Evolutionary conservation across 2,113 vertebrate genomes (phyloP).

Genomic region (Oryzias curvinotus): DNA sequence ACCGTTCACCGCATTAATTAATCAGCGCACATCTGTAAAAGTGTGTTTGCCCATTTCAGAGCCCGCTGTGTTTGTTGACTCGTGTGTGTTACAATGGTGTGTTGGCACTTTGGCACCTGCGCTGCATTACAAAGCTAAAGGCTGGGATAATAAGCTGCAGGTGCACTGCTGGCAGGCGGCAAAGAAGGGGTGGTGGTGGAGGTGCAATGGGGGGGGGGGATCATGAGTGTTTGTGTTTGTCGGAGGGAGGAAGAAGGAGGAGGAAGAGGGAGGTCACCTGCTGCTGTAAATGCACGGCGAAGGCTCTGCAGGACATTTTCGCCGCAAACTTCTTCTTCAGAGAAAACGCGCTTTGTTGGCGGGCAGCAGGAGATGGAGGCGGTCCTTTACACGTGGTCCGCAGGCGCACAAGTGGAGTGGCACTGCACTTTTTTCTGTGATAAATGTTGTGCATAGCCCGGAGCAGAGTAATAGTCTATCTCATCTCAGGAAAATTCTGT

Average conservation of each 20-base stretch:
- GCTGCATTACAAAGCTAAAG: conserved; percentile 81
- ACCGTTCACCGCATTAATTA: conserved; percentile 59
- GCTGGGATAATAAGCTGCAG: conserved; percentile 86
- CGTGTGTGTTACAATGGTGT: conserved; percentile 48
- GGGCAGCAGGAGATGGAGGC: no score
- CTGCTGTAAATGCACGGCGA: conserved; percentile 61
- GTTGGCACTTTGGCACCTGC: conserved; percentile 83
- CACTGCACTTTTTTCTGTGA: no score
- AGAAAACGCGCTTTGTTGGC: no score
- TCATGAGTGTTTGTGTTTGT: conserved; percentile 31
- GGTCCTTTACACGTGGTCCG: no score
- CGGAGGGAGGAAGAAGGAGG: conserved; percentile 14
- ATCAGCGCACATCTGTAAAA: conserved; percentile 65
- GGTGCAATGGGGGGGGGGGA: conserved; percentile 27
- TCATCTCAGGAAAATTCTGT: no score
- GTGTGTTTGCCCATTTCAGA: conserved; percentile 51
- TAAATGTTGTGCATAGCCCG: no score
- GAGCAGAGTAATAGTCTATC: no score
- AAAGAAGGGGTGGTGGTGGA: conserved; percentile 16
- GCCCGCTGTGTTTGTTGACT: conserved; percentile 53
- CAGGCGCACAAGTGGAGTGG: no score
- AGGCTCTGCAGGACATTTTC: conserved; percentile 46
- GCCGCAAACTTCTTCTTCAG: no score
- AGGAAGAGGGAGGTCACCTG: conserved; percentile 54
- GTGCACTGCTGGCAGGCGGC: conserved; percentile 76